Percentiles rank a stretch among this genome's conserved stretches.
These are phyloP conservation scores for Phoenicopterus ruber DNA, from an alignment of 2,113 vertebrate species.

Conservation along the genomic window DNA sequence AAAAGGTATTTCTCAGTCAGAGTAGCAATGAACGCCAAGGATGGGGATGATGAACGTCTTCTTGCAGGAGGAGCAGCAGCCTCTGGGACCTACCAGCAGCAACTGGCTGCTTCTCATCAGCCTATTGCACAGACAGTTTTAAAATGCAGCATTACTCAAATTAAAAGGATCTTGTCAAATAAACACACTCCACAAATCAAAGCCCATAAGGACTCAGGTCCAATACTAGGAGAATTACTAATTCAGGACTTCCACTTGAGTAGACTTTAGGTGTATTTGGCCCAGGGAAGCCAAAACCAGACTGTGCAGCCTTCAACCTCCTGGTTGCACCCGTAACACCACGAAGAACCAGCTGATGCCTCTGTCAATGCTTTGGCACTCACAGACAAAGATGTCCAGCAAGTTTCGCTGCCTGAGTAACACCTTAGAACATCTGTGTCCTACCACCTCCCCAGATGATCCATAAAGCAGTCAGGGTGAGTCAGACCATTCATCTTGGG, in stretches of 20 bases:
- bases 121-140: background rate
- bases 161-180: background rate
- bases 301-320: background rate
- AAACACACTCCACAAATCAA: background rate
- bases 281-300: background rate
- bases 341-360: fast-evolving
- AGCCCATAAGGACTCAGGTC: background rate
- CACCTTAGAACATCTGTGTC: fast-evolving
- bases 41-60: background rate
- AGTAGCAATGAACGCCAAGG: background rate
- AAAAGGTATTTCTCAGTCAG: background rate
- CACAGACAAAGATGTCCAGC: fast-evolving
- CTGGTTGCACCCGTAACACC: fast-evolving
- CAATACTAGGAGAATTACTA: fast-evolving
- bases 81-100: background rate
- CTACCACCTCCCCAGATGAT: background rate
- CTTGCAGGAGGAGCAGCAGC: background rate
- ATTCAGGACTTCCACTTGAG: background rate
- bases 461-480: background rate
- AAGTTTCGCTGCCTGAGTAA: fast-evolving
- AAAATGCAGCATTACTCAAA: background rate
- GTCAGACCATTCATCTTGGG: fast-evolving
- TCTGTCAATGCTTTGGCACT: fast-evolving
- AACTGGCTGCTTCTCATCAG: background rate
- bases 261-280: fast-evolving